These are phyloP conservation scores for Papilio glaucus DNA, from an alignment of 1,140 invertebrate species.

Conservation along the genomic window DNA sequence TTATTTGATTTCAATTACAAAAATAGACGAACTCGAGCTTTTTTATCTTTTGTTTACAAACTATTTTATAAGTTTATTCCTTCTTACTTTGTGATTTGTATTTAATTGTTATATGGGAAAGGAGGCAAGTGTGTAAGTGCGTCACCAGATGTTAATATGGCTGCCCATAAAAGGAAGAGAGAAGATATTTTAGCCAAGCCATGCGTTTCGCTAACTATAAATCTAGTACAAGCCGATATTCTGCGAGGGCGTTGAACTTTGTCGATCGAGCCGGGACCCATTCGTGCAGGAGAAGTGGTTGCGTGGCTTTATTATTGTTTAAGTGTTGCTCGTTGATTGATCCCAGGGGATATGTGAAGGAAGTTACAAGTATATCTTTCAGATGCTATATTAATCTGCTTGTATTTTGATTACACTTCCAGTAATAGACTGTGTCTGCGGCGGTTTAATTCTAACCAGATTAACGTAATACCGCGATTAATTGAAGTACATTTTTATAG, in stretches of 20 bases:
- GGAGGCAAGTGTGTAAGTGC: neutral
- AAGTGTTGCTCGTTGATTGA: neutral
- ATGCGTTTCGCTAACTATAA: neutral
- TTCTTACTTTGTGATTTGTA: neutral
- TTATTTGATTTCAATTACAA: neutral
- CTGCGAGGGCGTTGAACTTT: conserved; percentile 3
- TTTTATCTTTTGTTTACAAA: neutral
- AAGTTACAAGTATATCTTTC: no score
- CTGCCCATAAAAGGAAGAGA: neutral
- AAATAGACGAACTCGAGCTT: neutral
- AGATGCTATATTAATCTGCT: neutral
- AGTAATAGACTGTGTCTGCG: neutral
- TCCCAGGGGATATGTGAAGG: neutral
- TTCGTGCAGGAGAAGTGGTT: neutral
- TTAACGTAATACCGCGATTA: no score
- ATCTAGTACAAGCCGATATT: neutral
- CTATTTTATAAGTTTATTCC: neutral
- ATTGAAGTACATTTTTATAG: no score
- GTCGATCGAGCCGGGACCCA: neutral
- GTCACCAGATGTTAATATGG: neutral
- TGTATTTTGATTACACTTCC: neutral
- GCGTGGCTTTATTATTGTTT: conserved; percentile 9
- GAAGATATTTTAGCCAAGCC: neutral
- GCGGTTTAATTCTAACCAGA: neutral
- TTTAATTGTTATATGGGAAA: neutral